phyloP scores from a whole-genome alignment of 2,797 vertebrate species.

The Sebastolobus alascanus region DNA sequence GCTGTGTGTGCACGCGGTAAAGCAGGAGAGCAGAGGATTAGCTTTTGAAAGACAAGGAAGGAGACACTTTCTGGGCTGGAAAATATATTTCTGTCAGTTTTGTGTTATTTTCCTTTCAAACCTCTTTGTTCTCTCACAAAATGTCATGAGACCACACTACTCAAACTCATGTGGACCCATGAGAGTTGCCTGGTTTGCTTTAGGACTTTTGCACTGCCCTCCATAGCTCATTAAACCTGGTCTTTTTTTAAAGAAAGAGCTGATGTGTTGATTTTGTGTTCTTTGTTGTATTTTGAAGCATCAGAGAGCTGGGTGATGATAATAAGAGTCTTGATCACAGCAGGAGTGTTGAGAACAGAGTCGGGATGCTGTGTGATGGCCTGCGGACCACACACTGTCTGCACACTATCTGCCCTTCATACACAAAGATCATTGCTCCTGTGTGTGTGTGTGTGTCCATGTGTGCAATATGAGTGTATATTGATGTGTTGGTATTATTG shows the following conservation, averaged over 20 bases:
- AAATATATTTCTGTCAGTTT: slow-evolving; percentile 1
- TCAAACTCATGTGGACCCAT: slow-evolving; percentile 9
- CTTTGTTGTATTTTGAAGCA: slow-evolving; percentile 18
- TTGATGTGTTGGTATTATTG: slow-evolving; percentile 36
- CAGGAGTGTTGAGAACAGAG: slow-evolving; percentile 18
- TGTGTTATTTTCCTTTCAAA: slow-evolving; percentile 5
- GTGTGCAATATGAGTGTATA: background rate
- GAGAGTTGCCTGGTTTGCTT: slow-evolving; percentile 16
- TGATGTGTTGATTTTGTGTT: slow-evolving; percentile 12
- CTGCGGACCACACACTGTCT: slow-evolving; percentile 18
- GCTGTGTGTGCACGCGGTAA: background rate
- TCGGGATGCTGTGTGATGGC: slow-evolving; percentile 2
- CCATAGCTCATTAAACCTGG: background rate
- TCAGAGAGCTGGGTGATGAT: slow-evolving; percentile 5
- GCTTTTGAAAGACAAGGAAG: background rate
- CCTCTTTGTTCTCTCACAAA: slow-evolving; percentile 19
- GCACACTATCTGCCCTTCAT: slow-evolving; percentile 12
- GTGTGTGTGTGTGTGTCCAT: background rate
- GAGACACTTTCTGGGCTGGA: background rate
- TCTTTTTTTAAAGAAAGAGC: background rate
- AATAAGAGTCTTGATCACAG: slow-evolving; percentile 33
- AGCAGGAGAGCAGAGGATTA: background rate
- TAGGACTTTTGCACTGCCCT: background rate
- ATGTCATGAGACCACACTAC: background rate
- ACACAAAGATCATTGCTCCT: background rate